These are phyloP conservation scores for Delichon dasypus DNA, from an alignment of 2,797 vertebrate species.

Conservation along the genomic window DNA sequence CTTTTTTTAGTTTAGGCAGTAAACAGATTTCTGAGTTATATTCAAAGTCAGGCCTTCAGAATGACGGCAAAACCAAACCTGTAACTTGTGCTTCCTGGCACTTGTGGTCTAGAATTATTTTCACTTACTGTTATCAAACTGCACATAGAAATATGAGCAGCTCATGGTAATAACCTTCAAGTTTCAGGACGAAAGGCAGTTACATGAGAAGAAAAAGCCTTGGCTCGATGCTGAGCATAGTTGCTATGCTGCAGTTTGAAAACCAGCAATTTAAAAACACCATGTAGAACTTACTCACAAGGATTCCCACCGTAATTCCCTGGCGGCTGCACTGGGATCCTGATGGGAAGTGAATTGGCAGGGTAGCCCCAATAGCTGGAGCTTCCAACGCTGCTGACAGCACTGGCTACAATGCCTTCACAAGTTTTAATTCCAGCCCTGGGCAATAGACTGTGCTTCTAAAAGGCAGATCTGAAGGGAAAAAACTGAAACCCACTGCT, in stretches of 20 bases:
- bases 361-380: rapidly evolving
- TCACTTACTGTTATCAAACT: neutral
- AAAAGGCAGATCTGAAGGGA: neutral
- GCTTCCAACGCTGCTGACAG: neutral
- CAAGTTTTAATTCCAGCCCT: neutral
- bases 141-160: neutral
- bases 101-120: neutral
- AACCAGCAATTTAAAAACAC: neutral
- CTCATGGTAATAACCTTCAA: neutral
- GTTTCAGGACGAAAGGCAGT: neutral
- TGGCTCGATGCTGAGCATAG: neutral
- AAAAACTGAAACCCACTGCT: neutral
- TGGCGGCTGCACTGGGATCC: neutral
- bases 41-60: neutral
- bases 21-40: neutral
- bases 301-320: neutral
- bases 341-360: neutral
- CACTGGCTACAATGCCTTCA: neutral
- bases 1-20: neutral
- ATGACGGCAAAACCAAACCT: neutral
- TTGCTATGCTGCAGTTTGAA: neutral
- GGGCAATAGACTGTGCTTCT: neutral
- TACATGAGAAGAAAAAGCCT: neutral
- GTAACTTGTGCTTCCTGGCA: neutral
- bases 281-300: neutral